Evolutionary conservation across 1,140 invertebrate genomes (phyloP).

Genomic region (Phocides pigmalion): DNA sequence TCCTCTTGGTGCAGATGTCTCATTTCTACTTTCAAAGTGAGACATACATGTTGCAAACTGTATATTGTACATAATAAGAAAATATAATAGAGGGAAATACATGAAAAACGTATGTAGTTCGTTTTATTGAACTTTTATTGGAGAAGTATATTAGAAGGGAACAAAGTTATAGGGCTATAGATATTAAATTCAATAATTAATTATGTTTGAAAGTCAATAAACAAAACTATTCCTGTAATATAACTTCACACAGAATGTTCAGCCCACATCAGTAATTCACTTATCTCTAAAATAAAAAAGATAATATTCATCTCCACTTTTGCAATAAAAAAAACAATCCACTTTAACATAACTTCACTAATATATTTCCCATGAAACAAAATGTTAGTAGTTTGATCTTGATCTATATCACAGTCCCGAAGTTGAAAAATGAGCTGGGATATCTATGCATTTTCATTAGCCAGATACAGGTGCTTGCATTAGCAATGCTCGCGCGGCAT

Average conservation of each 20-base stretch:
- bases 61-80: too few species aligned
- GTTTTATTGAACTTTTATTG: too few species aligned
- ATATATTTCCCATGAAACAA: not conserved
- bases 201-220: not conserved
- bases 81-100: too few species aligned
- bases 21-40: slow-evolving; percentile 80
- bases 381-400: not conserved
- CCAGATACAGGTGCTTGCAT: slow-evolving; percentile 67
- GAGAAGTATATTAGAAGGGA: too few species aligned
- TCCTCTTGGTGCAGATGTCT: slow-evolving; percentile 84
- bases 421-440: too few species aligned
- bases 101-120: too few species aligned
- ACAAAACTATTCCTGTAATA: not conserved
- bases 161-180: slow-evolving; percentile 22
- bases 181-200: too few species aligned
- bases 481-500: slow-evolving; percentile 62
- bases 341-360: not conserved
- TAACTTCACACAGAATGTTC: not conserved
- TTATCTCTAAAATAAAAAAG: slow-evolving; percentile 6
- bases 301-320: not conserved
- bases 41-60: too few species aligned
- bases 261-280: not conserved
- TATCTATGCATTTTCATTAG: slow-evolving; percentile 61
- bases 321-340: not conserved
- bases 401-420: too few species aligned